These are phyloP conservation scores for Ostrea edulis DNA, from an alignment of 1,140 invertebrate species.

Conservation along the genomic window DNA sequence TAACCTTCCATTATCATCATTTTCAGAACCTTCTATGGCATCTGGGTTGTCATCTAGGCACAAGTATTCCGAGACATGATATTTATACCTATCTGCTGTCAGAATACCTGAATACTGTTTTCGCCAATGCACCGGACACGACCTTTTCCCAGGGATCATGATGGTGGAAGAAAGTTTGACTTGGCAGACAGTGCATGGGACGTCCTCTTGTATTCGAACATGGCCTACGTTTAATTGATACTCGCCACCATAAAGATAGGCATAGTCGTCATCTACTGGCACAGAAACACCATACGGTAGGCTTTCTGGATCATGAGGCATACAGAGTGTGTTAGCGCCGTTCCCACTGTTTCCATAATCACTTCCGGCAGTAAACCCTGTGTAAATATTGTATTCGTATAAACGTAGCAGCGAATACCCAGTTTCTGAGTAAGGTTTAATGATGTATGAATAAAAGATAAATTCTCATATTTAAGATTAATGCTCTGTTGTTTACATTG, in stretches of 20 bases:
- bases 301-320: constrained; percentile 44
- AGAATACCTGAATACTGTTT: constrained; percentile 42
- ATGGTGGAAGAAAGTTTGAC: neutral
- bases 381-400: neutral
- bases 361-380: constrained; percentile 25
- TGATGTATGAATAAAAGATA: too few relatives aligned
- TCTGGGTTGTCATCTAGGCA: constrained; percentile 46
- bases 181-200: constrained; percentile 46
- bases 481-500: too few relatives aligned
- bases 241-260: constrained; percentile 43
- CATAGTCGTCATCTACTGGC: neutral
- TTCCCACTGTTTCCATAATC: neutral
- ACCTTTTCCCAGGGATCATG: constrained; percentile 51
- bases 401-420: too few relatives aligned
- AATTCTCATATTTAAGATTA: too few relatives aligned
- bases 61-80: neutral
- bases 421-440: too few relatives aligned
- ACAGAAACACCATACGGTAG: neutral
- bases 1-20: constrained; percentile 47
- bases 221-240: neutral
- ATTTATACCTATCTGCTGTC: neutral
- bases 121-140: constrained; percentile 45
- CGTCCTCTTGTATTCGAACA: constrained; percentile 14
- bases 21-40: neutral
- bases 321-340: constrained; percentile 33